phyloP scores from a whole-genome alignment of 2,888 invertebrate species.

The Morpho achilles region DNA sequence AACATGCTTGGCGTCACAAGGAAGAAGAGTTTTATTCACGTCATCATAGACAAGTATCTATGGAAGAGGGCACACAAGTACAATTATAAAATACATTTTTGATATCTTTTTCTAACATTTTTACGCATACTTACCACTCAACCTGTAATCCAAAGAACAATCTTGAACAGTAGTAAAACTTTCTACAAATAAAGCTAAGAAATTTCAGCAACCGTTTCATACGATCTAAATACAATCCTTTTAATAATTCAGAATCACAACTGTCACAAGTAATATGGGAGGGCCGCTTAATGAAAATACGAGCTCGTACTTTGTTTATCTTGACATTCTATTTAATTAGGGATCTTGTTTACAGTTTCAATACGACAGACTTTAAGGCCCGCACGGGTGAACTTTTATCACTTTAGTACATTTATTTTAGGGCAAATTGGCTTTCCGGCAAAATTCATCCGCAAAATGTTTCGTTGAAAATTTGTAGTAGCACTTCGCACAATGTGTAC shows the following conservation, averaged over 20 bases:
- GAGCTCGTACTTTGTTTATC: slow-evolving; percentile 30
- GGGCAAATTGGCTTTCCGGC: slow-evolving; percentile 2
- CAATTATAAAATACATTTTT: too few species aligned
- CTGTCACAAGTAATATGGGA: not conserved
- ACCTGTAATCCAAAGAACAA: too few species aligned
- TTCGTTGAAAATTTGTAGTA: not conserved
- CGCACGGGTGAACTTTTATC: slow-evolving; percentile 57
- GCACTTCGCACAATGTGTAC: not conserved
- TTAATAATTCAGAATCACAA: slow-evolving; percentile 3
- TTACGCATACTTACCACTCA: too few species aligned
- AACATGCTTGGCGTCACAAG: too few species aligned
- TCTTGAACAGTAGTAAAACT: too few species aligned
- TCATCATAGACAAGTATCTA: too few species aligned
- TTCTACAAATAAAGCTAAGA: too few species aligned
- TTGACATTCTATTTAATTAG: slow-evolving; percentile 60
- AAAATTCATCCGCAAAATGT: not conserved
- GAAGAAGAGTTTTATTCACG: too few species aligned
- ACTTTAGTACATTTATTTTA: slow-evolving; percentile 41
- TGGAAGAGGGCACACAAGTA: too few species aligned
- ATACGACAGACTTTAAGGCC: slow-evolving; percentile 50
- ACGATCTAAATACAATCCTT: not conserved
- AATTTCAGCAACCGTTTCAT: not conserved
- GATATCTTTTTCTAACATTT: too few species aligned
- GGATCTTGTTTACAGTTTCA: slow-evolving; percentile 57
- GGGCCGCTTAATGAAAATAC: slow-evolving; percentile 5